Conservation (phyloP, 2,888 invertebrate species). For the Trachelus stipa region DNA sequence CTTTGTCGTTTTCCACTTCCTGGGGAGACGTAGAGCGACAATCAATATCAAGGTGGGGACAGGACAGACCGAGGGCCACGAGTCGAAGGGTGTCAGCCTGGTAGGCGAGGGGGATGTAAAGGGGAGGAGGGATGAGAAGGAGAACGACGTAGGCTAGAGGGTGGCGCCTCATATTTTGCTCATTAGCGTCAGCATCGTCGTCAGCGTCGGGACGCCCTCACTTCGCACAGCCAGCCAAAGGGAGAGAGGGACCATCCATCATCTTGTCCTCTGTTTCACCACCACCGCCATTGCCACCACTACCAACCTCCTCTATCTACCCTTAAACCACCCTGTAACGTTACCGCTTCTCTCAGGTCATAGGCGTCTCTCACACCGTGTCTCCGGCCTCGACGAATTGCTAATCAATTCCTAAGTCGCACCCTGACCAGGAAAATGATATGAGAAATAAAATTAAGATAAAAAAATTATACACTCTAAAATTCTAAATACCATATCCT, state of each 20-base stretch:
- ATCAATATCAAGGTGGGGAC: constrained; percentile 55
- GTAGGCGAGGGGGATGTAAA: constrained; percentile 21
- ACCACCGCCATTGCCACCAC: constrained; percentile 40
- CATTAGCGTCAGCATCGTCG: constrained; percentile 66
- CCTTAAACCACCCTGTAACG: neutral
- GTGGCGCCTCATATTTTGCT: constrained; percentile 66
- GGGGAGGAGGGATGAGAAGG: constrained; percentile 8
- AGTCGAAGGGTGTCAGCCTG: constrained; percentile 27
- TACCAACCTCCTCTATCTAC: neutral
- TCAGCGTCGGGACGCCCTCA: constrained; percentile 61
- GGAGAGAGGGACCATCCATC: constrained; percentile 60
- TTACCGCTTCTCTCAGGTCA: constrained; percentile 11
- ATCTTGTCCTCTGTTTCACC: constrained; percentile 57
- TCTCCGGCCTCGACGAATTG: neutral
- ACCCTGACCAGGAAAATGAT: neutral
- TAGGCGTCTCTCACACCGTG: constrained; percentile 28
- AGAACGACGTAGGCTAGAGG: constrained; percentile 38
- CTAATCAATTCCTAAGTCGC: neutral
- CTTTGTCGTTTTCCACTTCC: constrained; percentile 23
- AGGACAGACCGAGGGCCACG: constrained; percentile 20
- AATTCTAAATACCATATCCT: neutral
- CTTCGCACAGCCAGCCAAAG: constrained; percentile 42
- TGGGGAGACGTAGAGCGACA: constrained; percentile 47
- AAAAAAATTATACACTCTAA: neutral
- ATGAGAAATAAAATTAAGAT: neutral